Percentiles rank a stretch among this genome's conserved stretches.
These are phyloP conservation scores for Furnarius figulus DNA, from an alignment of 2,113 vertebrate species.

Conservation along the genomic window DNA sequence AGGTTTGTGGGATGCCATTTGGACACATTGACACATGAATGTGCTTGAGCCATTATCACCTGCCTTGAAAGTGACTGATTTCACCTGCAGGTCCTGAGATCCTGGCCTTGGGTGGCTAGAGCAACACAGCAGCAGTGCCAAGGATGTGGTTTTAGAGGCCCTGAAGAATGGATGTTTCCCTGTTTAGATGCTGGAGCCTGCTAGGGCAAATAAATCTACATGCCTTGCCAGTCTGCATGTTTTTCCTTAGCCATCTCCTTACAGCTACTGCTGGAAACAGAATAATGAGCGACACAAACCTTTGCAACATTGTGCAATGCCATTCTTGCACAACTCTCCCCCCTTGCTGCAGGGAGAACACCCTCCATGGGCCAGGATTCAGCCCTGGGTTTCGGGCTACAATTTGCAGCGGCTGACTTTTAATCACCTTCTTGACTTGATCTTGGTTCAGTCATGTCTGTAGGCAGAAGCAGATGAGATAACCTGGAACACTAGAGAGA, in stretches of 20 bases:
- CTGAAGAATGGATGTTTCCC: background rate
- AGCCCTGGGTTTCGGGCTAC: background rate
- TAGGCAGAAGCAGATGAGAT: slow-evolving; percentile 9
- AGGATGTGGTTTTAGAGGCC: background rate
- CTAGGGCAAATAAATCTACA: rapidly evolving
- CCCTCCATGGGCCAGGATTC: background rate
- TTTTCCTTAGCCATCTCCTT: background rate
- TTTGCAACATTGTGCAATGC: background rate
- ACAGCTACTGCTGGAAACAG: background rate
- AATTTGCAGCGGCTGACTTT: background rate
- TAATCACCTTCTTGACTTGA: background rate
- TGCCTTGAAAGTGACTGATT: background rate
- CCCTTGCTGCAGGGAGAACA: background rate
- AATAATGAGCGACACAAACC: background rate
- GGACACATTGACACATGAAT: rapidly evolving
- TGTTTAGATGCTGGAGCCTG: background rate
- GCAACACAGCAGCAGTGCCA: background rate
- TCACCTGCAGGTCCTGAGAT: background rate
- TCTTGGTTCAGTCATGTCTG: background rate
- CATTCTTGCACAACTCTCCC: background rate
- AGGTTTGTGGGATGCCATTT: background rate
- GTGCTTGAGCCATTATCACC: background rate
- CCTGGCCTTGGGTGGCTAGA: background rate
- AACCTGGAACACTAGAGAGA: background rate
- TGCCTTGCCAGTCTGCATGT: background rate